phyloP scores from a whole-genome alignment of 2,113 vertebrate species.

The Malaclemys terrapin region DNA sequence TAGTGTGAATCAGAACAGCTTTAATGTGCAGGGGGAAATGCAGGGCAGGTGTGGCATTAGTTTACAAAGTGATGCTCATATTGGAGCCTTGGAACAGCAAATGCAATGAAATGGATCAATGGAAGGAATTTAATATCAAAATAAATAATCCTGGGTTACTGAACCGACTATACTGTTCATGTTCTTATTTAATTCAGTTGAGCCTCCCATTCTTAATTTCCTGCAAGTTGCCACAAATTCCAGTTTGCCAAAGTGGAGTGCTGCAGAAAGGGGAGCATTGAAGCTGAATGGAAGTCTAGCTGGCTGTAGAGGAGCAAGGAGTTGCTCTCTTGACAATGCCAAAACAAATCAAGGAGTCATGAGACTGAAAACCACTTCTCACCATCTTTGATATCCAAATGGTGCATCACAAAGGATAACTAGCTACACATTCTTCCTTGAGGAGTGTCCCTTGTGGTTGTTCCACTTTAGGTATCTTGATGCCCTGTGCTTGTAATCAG shows the following conservation, averaged over 20 bases:
- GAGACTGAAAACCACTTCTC: neutral
- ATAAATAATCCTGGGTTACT: slow-evolving; percentile 64
- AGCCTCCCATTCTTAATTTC: slow-evolving; percentile 45
- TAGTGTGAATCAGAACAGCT: slow-evolving; percentile 27
- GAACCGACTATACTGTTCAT: slow-evolving; percentile 47
- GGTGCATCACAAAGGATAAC: neutral
- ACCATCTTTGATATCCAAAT: neutral
- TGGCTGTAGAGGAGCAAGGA: neutral
- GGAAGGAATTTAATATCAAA: slow-evolving; percentile 60
- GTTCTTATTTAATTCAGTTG: slow-evolving; percentile 58
- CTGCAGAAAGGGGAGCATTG: slow-evolving; percentile 24
- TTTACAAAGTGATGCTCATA: slow-evolving; percentile 39
- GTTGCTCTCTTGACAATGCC: neutral
- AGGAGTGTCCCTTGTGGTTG: too few species aligned
- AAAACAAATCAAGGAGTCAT: neutral
- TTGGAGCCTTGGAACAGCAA: neutral
- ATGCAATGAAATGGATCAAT: slow-evolving; percentile 48
- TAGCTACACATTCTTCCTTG: neutral
- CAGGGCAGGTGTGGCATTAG: slow-evolving; percentile 43
- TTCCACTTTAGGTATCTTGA: too few species aligned
- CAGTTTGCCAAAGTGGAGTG: neutral
- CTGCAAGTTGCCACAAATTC: slow-evolving; percentile 30
- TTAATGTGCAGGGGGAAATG: slow-evolving; percentile 40
- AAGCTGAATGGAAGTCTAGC: neutral
- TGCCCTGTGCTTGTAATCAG: too few species aligned